Conservation (phyloP, 2,113 vertebrate species). For the Oceanites oceanicus region DNA sequence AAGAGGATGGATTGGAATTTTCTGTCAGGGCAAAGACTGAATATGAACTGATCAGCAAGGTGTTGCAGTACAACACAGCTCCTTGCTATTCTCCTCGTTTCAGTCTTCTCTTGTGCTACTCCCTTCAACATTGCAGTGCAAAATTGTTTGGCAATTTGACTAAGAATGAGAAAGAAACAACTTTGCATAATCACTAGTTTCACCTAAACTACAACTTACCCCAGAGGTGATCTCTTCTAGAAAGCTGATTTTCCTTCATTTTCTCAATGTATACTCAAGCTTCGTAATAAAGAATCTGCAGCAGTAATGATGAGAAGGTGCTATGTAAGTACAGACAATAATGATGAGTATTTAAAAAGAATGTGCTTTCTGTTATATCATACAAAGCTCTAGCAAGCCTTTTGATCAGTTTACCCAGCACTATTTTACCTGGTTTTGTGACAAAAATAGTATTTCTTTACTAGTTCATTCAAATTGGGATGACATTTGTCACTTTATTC, state of each 20-base stretch:
- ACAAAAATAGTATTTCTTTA: slow-evolving; percentile 25
- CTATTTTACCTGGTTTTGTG: background rate
- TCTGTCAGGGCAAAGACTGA: background rate
- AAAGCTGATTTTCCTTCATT: background rate
- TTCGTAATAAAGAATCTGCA: background rate
- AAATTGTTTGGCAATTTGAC: background rate
- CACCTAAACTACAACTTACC: background rate
- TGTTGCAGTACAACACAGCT: background rate
- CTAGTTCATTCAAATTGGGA: background rate
- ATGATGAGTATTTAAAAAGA: background rate
- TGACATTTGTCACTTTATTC: slow-evolving; percentile 23
- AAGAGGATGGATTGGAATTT: background rate
- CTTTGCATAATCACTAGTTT: background rate
- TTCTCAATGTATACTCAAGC: background rate
- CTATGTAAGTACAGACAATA: background rate
- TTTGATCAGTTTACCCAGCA: background rate
- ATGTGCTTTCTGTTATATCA: background rate
- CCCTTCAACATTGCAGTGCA: background rate
- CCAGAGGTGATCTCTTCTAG: background rate
- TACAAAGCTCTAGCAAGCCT: background rate
- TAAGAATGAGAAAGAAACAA: background rate
- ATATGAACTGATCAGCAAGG: background rate
- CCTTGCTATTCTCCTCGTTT: background rate
- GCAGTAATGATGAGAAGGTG: background rate
- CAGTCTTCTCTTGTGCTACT: background rate